These are phyloP conservation scores for Heliopora coerulea DNA, from an alignment of 92 coral and sea anemone genomes.

Conservation along the genomic window DNA sequence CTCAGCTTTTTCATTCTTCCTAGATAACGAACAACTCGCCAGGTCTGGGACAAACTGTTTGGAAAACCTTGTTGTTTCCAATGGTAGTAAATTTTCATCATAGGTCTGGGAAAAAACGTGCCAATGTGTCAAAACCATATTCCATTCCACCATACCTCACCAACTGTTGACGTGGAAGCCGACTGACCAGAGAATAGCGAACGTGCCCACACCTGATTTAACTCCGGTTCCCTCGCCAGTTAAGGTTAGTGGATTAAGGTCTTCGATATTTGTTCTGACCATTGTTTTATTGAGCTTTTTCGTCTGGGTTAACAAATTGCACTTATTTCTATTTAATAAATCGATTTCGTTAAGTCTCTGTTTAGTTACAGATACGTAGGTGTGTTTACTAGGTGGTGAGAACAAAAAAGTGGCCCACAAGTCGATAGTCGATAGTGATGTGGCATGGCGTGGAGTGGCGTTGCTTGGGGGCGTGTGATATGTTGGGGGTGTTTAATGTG, in stretches of 20 bases:
- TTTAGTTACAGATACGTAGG: too few relatives aligned
- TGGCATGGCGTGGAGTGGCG: too few relatives aligned
- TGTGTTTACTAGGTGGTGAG: too few relatives aligned
- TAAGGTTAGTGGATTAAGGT: conserved; percentile 52
- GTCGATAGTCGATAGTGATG: too few relatives aligned
- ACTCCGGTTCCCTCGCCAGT: conserved; percentile 85
- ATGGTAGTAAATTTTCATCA: conserved; percentile 82
- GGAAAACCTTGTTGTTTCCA: conserved; percentile 94
- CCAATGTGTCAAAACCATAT: conserved; percentile 82
- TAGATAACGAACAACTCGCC: conserved; percentile 99
- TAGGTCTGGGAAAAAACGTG: conserved; percentile 98
- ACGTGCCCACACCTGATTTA: conserved; percentile 73
- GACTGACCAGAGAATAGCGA: conserved; percentile 49
- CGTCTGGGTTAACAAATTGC: too few relatives aligned
- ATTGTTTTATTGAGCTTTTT: too few relatives aligned
- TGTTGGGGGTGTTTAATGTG: too few relatives aligned
- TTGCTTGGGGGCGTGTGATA: neutral
- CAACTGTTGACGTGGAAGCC: conserved; percentile 86
- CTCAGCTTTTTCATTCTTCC: too few relatives aligned
- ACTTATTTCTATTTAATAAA: too few relatives aligned
- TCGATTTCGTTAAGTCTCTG: too few relatives aligned
- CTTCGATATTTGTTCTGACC: too few relatives aligned
- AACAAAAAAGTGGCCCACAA: too few relatives aligned
- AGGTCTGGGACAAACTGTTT: conserved; percentile 99
- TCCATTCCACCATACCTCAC: conserved; percentile 84